phyloP scores from a whole-genome alignment of 2,888 invertebrate genomes.

The Ditylenchus weischeri region DNA sequence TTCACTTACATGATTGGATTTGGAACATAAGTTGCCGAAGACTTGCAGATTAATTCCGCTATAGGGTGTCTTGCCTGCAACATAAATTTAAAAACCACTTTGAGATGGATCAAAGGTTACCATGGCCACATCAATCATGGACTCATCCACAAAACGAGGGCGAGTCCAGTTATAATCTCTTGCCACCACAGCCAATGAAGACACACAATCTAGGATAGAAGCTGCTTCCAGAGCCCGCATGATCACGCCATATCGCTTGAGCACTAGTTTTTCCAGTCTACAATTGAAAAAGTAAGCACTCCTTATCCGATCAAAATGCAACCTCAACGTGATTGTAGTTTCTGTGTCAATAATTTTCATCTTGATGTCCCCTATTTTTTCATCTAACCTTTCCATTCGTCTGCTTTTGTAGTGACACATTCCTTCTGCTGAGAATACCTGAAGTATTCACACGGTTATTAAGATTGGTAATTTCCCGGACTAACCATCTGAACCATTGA shows the following conservation, averaged over 20 bases:
- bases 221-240: slow-evolving; percentile 33
- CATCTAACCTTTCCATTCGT: slow-evolving; percentile 71
- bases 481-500: slow-evolving; percentile 20
- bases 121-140: slow-evolving; percentile 41
- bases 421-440: slow-evolving; percentile 57
- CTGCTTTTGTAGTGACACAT: slow-evolving; percentile 73
- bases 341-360: slow-evolving; percentile 75
- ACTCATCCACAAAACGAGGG: slow-evolving; percentile 66
- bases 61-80: slow-evolving; percentile 69
- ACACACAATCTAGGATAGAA: slow-evolving; percentile 65
- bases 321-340: slow-evolving; percentile 71
- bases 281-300: slow-evolving; percentile 29
- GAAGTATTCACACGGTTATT: slow-evolving; percentile 16
- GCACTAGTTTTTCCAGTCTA: slow-evolving; percentile 63
- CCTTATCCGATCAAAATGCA: not conserved
- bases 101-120: slow-evolving; percentile 3
- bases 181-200: slow-evolving; percentile 64
- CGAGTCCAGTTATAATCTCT: slow-evolving; percentile 69
- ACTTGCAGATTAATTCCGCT: slow-evolving; percentile 67
- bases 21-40: slow-evolving; percentile 39
- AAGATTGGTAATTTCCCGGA: not conserved
- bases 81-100: not conserved
- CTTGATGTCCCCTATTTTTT: slow-evolving; percentile 74
- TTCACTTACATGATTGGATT: slow-evolving; percentile 42
- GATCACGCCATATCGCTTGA: slow-evolving; percentile 26